Base-by-base conservation (phyloP, 2,113 vertebrate genomes). In the Chamaetylas fuelleborni region DNA sequence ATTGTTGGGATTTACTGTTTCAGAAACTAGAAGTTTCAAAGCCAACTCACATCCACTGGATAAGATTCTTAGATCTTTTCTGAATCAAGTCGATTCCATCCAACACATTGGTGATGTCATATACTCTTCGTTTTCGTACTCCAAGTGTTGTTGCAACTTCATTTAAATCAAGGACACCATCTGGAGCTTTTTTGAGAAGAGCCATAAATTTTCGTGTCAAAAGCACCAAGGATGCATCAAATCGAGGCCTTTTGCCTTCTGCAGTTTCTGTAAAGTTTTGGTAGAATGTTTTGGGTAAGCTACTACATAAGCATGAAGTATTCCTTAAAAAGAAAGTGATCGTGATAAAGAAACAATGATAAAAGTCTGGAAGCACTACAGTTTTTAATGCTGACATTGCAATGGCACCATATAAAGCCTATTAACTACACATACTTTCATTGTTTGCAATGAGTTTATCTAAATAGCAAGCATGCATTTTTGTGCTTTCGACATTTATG, bases 31-130 rank as follows among this genome's bases (percentile, higher is more conserved):
- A 93, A 73, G 45, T 79, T 84, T 80, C 43, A 79, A 91, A 81
- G 43, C 15, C 74, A 86, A 98, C 99, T 99, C 97, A 99, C 99
- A 98, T 98, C 99, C 99, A 99, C 80, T 98, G 98, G 90, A 99
- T 97, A 77, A 96, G 97, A 89, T 98, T 98, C 96, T 98, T 97
- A 8, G 98, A 99, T 74, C 98, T 97, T 85, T 98, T 99, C 90
- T 98, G 91, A 54, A 99, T 96, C 22, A 99, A 98, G 24, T 92
- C 90, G 58, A 99, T 98, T 43, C 99, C 98, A 45, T 98, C 97
- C 65, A 99, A 95, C 45, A 99, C 98, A 10, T 98, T 98, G 95
- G 98, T 99, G 97, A 99, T 98, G 96, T 99, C 99, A 25, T 99
- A 99, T 3, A 99, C 98, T n/a, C 99, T 97, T 45, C 98, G 97